Conservation (phyloP, 1,140 invertebrate genomes). For the Drosophila watanabei region DNA sequence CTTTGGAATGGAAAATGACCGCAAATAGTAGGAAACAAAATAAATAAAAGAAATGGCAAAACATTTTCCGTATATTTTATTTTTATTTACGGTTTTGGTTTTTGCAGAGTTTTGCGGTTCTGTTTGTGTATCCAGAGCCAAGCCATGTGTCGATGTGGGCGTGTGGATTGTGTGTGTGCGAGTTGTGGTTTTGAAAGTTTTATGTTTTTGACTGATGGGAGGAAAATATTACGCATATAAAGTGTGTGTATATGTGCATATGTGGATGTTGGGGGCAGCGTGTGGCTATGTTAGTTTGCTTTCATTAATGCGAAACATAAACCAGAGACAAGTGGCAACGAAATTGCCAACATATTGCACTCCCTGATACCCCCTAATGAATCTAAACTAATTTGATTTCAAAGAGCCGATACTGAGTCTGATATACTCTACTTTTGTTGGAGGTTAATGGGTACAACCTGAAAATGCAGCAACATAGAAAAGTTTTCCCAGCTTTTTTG, state of each 20-base stretch:
- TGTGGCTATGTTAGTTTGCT: conserved; percentile 51
- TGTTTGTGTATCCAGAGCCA: conserved; percentile 23
- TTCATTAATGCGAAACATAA: conserved; percentile 71
- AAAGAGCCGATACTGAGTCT: not conserved
- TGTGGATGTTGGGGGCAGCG: not conserved
- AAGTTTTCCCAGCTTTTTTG: conserved; percentile 16
- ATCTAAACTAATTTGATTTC: conserved; percentile 13
- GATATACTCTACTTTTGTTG: not conserved
- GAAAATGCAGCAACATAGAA: conserved; percentile 7
- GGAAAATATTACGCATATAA: not conserved
- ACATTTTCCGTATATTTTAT: conserved; percentile 46
- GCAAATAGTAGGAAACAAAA: conserved; percentile 30
- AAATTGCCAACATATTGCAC: conserved; percentile 16
- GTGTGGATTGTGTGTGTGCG: conserved; percentile 29
- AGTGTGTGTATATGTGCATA: not conserved
- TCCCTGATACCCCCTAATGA: conserved; percentile 14
- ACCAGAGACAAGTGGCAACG: conserved; percentile 49
- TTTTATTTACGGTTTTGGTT: conserved; percentile 48
- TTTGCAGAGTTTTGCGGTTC: conserved; percentile 56
- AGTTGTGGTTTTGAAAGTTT: conserved; percentile 65
- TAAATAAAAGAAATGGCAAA: conserved; percentile 4
- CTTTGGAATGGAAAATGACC: conserved; percentile 36
- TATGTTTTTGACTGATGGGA: conserved; percentile 41
- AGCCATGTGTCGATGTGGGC: conserved; percentile 13
- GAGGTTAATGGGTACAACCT: not conserved